Base-by-base conservation (phyloP, 2,888 invertebrate species). In the Nesidiocoris tenuis region DNA sequence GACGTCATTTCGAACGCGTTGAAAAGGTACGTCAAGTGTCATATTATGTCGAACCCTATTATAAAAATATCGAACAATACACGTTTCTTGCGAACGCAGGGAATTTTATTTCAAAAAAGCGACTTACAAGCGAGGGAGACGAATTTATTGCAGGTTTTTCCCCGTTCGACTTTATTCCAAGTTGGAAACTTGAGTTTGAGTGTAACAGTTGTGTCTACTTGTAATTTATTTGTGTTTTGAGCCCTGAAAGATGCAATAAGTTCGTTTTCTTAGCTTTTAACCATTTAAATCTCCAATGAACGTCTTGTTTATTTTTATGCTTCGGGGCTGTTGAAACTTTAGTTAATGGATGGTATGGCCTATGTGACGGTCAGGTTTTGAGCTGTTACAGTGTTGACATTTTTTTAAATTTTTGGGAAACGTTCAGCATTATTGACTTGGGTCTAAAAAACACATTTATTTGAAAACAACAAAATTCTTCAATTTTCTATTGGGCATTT, bases 1-100 rank as follows among this genome's bases (percentile, higher is more conserved):
- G 93, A 80, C 90, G 96, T 84, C 96, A 97, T 87, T 98, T 94
- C 87, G 99, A 99, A 85, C 93, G 93, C 84, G 99, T 99, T 61
- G 99, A 99, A 90, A 97, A 98, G 92, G 95, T 96, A 89, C 88
- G 90, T 89, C 70, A 64, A 76, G 78, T 78, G 76, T 70, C 74
- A 84, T 83, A 83, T 82, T 76, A 76, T 77, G 74, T 76, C 76
- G 24, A 70, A 21, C 56, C 70, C 19, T 67, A 56, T 70, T 70
- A 70, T 70, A 70, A 55, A 17, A 64, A 71, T 72, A 76, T 65
- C 63, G 21, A 76, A 76, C 76, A 72, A 78, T 70, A 76, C 61
- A 54, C 61, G 64, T 71, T 78, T 79, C 74, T 75, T 76, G 72
- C 75, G 74, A 78, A 68, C 55, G 77, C 77, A 77, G 79, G 74